These are phyloP conservation scores for Spinibarbus caldwelli DNA, from an alignment of 2,797 vertebrate species.

Conservation along the genomic window DNA sequence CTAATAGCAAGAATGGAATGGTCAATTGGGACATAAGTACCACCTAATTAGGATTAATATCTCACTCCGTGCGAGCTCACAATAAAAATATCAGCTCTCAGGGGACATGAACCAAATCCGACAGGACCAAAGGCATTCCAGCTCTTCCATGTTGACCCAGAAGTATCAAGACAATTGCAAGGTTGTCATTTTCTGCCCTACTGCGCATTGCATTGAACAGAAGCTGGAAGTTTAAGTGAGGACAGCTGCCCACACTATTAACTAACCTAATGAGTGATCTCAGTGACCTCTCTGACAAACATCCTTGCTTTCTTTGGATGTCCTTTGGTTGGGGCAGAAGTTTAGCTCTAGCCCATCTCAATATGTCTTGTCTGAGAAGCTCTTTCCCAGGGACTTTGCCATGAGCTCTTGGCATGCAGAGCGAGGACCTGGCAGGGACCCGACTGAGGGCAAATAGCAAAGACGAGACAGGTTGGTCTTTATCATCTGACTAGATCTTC, in stretches of 20 bases:
- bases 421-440: conserved; percentile 56
- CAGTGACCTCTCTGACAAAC: conserved; percentile 12
- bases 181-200: not conserved
- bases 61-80: conserved; percentile 65
- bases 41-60: conserved; percentile 83
- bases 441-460: conserved; percentile 60
- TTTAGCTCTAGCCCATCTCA: conserved; percentile 16
- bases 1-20: conserved; percentile 70
- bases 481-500: conserved; percentile 60
- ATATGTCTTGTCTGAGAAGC: conserved; percentile 45
- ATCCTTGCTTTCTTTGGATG: conserved; percentile 34
- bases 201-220: not conserved
- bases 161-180: conserved; percentile 57
- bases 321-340: conserved; percentile 29
- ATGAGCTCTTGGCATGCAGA: conserved; percentile 40
- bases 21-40: conserved; percentile 73
- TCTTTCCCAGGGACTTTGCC: conserved; percentile 48
- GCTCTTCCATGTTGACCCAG: conserved; percentile 65
- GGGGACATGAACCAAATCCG: conserved; percentile 73
- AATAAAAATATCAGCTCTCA: conserved; percentile 75
- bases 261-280: conserved; percentile 53
- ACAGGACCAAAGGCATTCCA: conserved; percentile 65
- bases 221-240: conserved; percentile 14
- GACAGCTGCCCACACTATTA: conserved; percentile 48
- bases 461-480: conserved; percentile 53